Conservation (phyloP, 1,140 invertebrate species). For the Dolichoris vasculosae region DNA sequence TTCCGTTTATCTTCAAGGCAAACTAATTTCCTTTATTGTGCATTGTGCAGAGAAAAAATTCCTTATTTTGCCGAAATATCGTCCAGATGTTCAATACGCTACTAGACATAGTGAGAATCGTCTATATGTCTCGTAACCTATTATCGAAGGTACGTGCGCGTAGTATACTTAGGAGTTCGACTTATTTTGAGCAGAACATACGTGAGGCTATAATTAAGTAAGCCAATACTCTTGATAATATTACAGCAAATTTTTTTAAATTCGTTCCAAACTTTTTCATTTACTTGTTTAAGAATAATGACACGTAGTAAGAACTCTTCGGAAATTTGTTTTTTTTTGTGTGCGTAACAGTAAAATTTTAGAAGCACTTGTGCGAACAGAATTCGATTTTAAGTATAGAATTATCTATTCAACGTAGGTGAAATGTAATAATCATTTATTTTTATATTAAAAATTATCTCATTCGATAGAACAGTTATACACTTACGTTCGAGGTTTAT, state of each 20-base stretch:
- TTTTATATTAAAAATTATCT: background rate
- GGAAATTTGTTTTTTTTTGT: too few species aligned
- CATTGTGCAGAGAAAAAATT: background rate
- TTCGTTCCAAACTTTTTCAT: background rate
- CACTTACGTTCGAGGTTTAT: background rate
- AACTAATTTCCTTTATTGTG: slow-evolving; percentile 41
- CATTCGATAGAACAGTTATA: background rate
- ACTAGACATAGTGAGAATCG: background rate
- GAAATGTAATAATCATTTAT: background rate
- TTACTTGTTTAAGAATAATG: background rate
- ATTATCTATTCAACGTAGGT: background rate
- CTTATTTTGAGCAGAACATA: background rate
- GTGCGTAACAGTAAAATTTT: too few species aligned
- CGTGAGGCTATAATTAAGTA: background rate
- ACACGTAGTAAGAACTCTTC: too few species aligned
- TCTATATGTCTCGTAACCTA: background rate
- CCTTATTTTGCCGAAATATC: background rate
- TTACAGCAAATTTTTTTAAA: background rate
- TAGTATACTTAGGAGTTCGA: background rate
- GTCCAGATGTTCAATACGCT: background rate
- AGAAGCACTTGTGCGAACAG: background rate
- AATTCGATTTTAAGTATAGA: background rate
- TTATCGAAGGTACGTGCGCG: background rate
- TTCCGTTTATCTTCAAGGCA: background rate
- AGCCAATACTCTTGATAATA: too few species aligned